Evolutionary conservation across 2,888 invertebrate species (phyloP), one percentile per base, ranked within the genome.

Genomic region (Amblyteles armatorius): DNA sequence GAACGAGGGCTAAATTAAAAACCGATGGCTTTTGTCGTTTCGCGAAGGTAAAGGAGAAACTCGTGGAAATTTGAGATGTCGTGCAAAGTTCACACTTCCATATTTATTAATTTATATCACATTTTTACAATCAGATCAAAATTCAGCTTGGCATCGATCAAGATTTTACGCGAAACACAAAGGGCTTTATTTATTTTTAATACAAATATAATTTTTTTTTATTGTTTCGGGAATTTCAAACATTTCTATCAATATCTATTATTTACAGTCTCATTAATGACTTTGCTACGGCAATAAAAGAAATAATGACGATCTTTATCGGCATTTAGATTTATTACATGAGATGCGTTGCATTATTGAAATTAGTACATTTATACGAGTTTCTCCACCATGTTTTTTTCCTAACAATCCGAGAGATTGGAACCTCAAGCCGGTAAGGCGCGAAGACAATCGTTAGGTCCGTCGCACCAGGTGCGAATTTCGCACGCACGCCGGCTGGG

Each of bases 1-100:
- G 63, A 85, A 78, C 63, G 85, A 85, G 86, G 90, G 60, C 60
- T 79, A 29, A 57, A 68, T 40, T 6, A 26, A 33, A 77, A 19
- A 80, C 40, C 50, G 52, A 52, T 77, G 3, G 40, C 50, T 68
- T 69, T 60, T 74, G 72, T 81, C 79, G 65, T 55, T 60, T 73
- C 16, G 67, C 71, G 57, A 50, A 36, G 29, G 26, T 55, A 26
- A 67, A 74, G 77, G 77, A 60, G 36, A 22, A 57, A 44, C 11
- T 44, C 2, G 13, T 71, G n/a, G 5, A 9, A 55, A 33, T 26
- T 69, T 57, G 16, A 6, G 16, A 33, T 1, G 33, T 13, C 29
- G 60, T 60, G 16, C 29, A 60, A 6, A 60, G 29, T 6, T 29
- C 33, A 60, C 60, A 60, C 5, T 33, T 33, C 63, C 33, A 29